Conservation (phyloP, 2,888 invertebrate genomes). For the Strigamia crassipes region DNA sequence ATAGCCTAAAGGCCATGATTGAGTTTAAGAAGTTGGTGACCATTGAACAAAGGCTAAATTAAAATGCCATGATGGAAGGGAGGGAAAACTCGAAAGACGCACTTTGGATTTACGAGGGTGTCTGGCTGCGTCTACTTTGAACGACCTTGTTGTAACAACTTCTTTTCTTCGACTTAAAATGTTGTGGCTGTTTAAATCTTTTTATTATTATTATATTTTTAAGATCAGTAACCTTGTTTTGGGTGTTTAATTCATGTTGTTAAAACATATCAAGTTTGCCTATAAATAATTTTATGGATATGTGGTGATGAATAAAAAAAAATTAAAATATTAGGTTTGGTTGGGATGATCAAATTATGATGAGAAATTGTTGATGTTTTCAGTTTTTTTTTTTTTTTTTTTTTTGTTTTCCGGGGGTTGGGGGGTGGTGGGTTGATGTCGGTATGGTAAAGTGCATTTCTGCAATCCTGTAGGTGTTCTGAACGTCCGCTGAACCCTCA, state of each 20-base stretch:
- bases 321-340: neutral
- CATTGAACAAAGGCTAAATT: conserved; percentile 31
- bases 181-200: neutral
- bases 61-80: conserved; percentile 28
- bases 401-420: too few relatives aligned
- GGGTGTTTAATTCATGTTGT: neutral
- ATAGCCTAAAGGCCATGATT: conserved; percentile 18
- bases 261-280: neutral
- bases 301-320: neutral
- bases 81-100: conserved; percentile 10
- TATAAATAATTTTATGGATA: neutral
- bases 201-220: neutral
- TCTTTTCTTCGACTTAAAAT: neutral
- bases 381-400: neutral
- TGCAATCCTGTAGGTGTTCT: conserved; percentile 12
- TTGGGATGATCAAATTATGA: neutral
- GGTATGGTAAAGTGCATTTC: conserved; percentile 18
- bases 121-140: neutral
- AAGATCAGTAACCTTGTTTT: neutral
- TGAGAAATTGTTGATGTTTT: neutral
- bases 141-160: conserved; percentile 14
- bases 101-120: conserved; percentile 17
- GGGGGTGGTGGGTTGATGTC: neutral
- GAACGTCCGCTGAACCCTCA: conserved; percentile 30
- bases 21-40: conserved; percentile 27